phyloP scores from a whole-genome alignment of 2,113 vertebrate genomes.

The Salvator merianae region DNA sequence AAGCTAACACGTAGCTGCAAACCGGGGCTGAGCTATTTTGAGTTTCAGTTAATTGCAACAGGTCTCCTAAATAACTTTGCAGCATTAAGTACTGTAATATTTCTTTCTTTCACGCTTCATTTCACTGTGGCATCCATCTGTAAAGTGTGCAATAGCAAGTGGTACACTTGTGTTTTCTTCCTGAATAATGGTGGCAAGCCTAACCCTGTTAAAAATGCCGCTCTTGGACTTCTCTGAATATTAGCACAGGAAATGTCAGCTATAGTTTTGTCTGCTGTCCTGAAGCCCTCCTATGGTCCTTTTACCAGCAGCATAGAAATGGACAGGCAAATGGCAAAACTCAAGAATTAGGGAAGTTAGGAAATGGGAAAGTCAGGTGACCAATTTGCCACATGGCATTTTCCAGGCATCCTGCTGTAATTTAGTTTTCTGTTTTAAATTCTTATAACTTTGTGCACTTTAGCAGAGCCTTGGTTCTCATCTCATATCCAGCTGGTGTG shows the following conservation, averaged over 20 bases:
- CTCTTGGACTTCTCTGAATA: neutral
- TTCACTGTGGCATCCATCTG: neutral
- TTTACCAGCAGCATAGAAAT: neutral
- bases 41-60: too few species aligned
- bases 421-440: neutral
- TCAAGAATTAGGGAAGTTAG: too few species aligned
- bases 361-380: neutral
- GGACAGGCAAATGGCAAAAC: neutral
- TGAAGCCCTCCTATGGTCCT: neutral
- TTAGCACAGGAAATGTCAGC: neutral
- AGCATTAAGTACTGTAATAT: too few species aligned
- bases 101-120: neutral
- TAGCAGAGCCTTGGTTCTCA: constrained; percentile 9
- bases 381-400: neutral
- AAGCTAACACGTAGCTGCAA: too few species aligned
- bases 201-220: neutral
- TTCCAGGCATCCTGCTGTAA: neutral
- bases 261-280: too few species aligned
- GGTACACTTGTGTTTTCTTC: neutral
- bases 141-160: neutral
- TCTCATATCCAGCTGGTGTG: constrained; percentile 15
- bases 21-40: too few species aligned
- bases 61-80: too few species aligned
- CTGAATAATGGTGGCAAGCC: neutral
- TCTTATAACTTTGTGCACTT: constrained; percentile 21